A percentile compares a stretch with the other conserved stretches of the same genome.
Conservation (phyloP, 2,888 invertebrate species). For the Spialia ferax region DNA sequence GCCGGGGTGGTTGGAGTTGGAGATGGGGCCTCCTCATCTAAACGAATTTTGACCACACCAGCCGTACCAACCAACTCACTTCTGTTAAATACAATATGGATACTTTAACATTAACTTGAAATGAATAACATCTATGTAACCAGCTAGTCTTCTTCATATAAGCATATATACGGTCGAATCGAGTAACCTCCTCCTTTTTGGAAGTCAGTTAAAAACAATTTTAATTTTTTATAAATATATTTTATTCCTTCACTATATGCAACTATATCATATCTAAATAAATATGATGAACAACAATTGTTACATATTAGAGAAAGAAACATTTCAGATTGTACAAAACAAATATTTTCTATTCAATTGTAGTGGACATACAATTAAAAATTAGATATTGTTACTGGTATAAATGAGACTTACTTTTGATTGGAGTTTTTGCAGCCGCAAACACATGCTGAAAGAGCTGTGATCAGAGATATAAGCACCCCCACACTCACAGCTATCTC, state of each 20-base stretch:
- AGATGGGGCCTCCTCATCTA: conserved; percentile 82
- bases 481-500: conserved; percentile 78
- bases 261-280: no score
- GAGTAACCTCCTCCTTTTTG: no score
- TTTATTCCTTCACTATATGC: no score
- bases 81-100: conserved; percentile 78
- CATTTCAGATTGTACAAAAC: no score
- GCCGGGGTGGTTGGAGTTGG: conserved; percentile 84
- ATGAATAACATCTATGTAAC: neutral
- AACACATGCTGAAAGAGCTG: conserved; percentile 89
- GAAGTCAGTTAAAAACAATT: no score
- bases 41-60: conserved; percentile 87
- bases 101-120: no score
- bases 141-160: no score
- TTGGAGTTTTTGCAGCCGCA: conserved; percentile 91
- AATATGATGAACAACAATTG: neutral
- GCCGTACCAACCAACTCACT: conserved; percentile 88
- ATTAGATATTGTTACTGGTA: conserved; percentile 1
- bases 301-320: no score
- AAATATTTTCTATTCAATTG: no score
- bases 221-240: no score
- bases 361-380: no score
- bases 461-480: conserved; percentile 76
- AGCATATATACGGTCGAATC: no score
- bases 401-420: conserved; percentile 90